Evolutionary conservation across 2,113 vertebrate genomes (phyloP), one percentile per base, ranked within the genome.

Genomic region (Labeo rohita): DNA sequence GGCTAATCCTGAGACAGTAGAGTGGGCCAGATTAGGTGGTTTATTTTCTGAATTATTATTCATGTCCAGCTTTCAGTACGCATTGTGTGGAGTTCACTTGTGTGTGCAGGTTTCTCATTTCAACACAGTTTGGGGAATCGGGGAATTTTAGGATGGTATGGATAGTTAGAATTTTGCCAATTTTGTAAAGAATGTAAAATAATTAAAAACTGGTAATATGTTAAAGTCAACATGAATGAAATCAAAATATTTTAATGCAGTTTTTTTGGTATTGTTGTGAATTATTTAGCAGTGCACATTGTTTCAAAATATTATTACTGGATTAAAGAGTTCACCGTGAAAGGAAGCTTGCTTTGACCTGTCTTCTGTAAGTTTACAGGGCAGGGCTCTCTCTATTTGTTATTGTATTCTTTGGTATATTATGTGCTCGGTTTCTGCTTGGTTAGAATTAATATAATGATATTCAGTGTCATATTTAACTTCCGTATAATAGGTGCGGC

Each of bases 1-100:
- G 77, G 68, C 83, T 89, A 87, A 89, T 89, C 85, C 85, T 56
- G 74, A 86, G 78, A 80, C 80, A 85, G 85, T 83, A 87, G 63
- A 87, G 81, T 63, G 68, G 43, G 34, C 79, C 78, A 86, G 52
- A 74, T 80, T 47, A 80, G 66, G 85, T 56, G 77, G 68, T 80
- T 81, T 81, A 81, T 81, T 65, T 81, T 49, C 21, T 21, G 43
- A 66, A 49, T 66, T 28, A 81, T 80, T 81, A 49, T 81, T 81
- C 78, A 65, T 49, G 39, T 81, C 43, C 79, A 65, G 78, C 43
- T 47, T 80, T 80, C 36, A 49, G 39, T 63, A 49, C 3, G 4
- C n/a, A 80, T 61, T 63, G 78, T 65, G 78, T 47, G 78, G 5
- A 28, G 59, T n/a, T n/a, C 34, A 79, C 34, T 45, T 79, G 34